Base-by-base conservation (phyloP, 1,140 invertebrate genomes). In the Caenorhabditis inopinata region DNA sequence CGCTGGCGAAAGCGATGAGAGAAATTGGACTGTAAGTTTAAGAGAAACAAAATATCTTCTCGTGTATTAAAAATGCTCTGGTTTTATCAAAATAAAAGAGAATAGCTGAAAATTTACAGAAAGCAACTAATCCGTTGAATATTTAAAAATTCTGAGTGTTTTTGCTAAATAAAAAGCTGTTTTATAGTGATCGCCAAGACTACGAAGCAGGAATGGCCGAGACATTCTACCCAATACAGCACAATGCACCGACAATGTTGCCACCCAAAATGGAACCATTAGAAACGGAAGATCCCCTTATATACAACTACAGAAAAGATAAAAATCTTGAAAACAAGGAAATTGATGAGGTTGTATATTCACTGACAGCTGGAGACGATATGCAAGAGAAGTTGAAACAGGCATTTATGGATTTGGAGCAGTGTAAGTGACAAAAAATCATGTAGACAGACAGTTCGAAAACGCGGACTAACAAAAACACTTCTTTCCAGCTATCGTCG, bases 121-220 rank as follows among this genome's bases (percentile, higher is more conserved):
- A n/a, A n/a, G n/a, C n/a, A n/a, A n/a, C n/a, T n/a, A n/a, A n/a
- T n/a, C n/a, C n/a, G n/a, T n/a, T n/a, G n/a, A n/a, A n/a, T n/a
- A n/a, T n/a, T n/a, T n/a, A n/a, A n/a, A n/a, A n/a, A n/a, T n/a
- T n/a, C n/a, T n/a, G n/a, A n/a, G n/a, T n/a, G n/a, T 53, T 53
- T 58, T 32, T 32, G 38, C n/a, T 25, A 16, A 23, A 0, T 21
- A 6, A 21, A 12, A 58, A 58, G 35, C 27, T n/a, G n/a, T 42
- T 42, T 68, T 68, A 5, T 18, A 68, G 58, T 12, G 58, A 68
- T 21, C 58, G 58, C 35, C 35, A 68, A 42, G 58, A 68, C n/a
- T 68, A 68, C 32, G 58, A 68, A 21, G 29, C 58, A 12, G 58
- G 58, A 42, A 68, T 68, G 58, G 58, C 58, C 9, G 58, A 68